Percentiles rank a stretch among this genome's conserved stretches.
Conservation (phyloP, 2,113 vertebrate species). For the Chauna torquata region DNA sequence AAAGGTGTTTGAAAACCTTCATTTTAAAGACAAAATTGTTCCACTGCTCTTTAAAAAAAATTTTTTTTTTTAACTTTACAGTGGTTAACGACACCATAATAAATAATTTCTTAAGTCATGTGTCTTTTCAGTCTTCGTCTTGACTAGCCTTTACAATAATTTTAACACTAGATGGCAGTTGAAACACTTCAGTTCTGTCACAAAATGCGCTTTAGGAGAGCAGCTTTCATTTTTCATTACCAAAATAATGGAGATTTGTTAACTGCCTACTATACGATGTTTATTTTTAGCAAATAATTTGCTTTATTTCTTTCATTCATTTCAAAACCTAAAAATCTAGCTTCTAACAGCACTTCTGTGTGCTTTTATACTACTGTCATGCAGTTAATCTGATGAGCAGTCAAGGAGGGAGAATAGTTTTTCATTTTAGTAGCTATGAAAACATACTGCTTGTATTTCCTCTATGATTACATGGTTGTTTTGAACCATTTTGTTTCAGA, state of each 20-base stretch:
- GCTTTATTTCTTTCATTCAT: neutral
- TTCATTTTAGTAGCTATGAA: neutral
- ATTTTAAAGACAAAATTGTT: neutral
- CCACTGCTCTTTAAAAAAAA: neutral
- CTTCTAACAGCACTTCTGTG: neutral
- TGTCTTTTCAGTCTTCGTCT: neutral
- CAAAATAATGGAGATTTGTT: neutral
- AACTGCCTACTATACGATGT: neutral
- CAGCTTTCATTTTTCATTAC: neutral
- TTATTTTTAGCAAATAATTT: neutral
- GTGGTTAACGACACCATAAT: neutral
- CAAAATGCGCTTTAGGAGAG: neutral
- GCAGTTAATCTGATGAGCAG: neutral
- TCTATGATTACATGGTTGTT: neutral
- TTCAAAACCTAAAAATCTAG: neutral
- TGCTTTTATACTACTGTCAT: neutral
- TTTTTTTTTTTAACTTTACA: neutral
- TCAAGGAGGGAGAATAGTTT: neutral
- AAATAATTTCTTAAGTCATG: neutral
- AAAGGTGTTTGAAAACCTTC: neutral
- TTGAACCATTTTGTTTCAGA: neutral
- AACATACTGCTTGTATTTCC: neutral
- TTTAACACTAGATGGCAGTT: conserved; percentile 46
- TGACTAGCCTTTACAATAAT: neutral
- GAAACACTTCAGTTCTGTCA: neutral